Evolutionary conservation across 1,140 invertebrate genomes (phyloP), one percentile per base, ranked within the genome.

Genomic region (Orius insidiosus): DNA sequence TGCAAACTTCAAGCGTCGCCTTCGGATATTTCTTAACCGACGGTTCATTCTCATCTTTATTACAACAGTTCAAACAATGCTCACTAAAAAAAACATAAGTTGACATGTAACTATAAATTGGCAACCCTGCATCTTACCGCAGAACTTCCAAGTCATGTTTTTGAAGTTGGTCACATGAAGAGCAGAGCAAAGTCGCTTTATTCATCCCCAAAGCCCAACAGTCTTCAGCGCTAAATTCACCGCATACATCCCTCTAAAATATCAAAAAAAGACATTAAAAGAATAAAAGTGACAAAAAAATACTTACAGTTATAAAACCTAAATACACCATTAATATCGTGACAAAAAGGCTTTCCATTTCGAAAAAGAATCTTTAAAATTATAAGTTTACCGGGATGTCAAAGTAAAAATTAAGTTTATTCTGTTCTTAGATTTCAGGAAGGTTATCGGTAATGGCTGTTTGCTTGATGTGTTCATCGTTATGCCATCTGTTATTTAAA

Each of bases 1-100:
- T 88, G 60, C 89, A 94, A 1, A 94, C 85, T 72, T 90, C 84
- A 18, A 95, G 63, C 39, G 87, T 72, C 10, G 88, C 89, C 64
- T 77, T 82, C 8, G 85, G 78, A 63, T 87, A 92, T 38, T 73
- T 74, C 57, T 78, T 78, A 34, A 77, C 68, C 24, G 68, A 66
- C 10, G 66, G 64, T 16, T 65, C 60, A 47, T 71, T 69, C 43
- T 79, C 73, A 50, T 80, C 74, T 45, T 68, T 56, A 57, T 75
- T 69, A 64, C 78, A 80, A 61, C 78, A 75, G 62, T 80, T 70
- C 45, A 74, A 68, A 59, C 89, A 93, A 44, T 76, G 73, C 33
- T 78, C 72, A 50, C 78, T 81, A 49, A 5, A 58, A 54, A 48
- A 42, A 16, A 8, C 16, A 48, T 9, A 4, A 31, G 16, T 4